Percentiles rank a stretch among this genome's conserved stretches.
Conservation (phyloP, 2,888 invertebrate genomes). For the Slavum lentiscoides region DNA sequence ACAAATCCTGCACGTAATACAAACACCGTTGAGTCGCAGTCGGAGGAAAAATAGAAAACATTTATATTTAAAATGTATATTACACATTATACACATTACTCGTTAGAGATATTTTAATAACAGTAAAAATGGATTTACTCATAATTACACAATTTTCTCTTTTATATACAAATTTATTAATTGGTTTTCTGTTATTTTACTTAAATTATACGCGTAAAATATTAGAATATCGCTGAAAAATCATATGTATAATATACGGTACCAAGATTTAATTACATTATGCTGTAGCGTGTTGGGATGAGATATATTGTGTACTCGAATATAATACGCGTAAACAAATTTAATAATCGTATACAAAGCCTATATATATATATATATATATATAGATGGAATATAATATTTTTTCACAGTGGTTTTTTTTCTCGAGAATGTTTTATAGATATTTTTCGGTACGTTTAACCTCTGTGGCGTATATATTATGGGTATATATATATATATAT, state of each 20-base stretch:
- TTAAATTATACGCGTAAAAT: too few relatives aligned
- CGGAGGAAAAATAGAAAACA: background rate
- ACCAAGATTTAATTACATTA: too few relatives aligned
- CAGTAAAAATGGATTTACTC: too few relatives aligned
- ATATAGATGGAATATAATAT: background rate
- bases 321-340: background rate
- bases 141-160: too few relatives aligned
- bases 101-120: too few relatives aligned
- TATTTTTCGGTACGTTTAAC: slow-evolving; percentile 28
- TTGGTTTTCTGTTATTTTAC: too few relatives aligned
- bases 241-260: too few relatives aligned
- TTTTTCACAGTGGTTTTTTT: background rate
- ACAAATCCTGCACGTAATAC: background rate
- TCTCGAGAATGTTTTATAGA: background rate
- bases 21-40: background rate
- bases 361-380: too few relatives aligned
- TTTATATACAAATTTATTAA: too few relatives aligned
- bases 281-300: background rate
- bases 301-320: background rate
- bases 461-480: background rate
- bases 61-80: background rate
- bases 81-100: background rate
- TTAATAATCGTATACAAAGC: background rate
- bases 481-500: background rate
- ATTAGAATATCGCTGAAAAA: too few relatives aligned